These are phyloP conservation scores for Pollenia amentaria DNA, from an alignment of 2,888 invertebrate species.

Conservation along the genomic window DNA sequence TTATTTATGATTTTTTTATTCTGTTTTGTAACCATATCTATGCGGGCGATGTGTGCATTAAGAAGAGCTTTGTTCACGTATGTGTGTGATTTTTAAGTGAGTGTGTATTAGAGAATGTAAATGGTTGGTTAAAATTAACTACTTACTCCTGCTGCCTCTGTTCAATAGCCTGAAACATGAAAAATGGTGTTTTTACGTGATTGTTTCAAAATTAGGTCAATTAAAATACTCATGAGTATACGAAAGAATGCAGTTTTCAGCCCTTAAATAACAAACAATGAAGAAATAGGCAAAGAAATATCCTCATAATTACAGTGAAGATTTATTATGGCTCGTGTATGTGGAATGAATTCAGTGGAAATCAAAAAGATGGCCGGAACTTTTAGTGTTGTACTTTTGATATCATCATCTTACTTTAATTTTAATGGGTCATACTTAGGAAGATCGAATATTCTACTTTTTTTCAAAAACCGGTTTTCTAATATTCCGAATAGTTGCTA, in stretches of 20 bases:
- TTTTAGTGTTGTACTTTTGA: too few relatives aligned
- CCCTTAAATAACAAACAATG: background rate
- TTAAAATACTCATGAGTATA: conserved; percentile 15
- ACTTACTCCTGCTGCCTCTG: background rate
- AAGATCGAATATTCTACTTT: too few relatives aligned
- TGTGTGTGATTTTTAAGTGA: background rate
- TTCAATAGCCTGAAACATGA: conserved; percentile 13
- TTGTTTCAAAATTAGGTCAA: conserved; percentile 60
- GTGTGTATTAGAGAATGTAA: background rate
- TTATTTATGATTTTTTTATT: conserved; percentile 19
- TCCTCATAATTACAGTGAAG: background rate
- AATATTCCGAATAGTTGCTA: too few relatives aligned
- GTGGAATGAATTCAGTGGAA: too few relatives aligned
- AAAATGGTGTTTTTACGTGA: conserved; percentile 57
- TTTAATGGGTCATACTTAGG: too few relatives aligned
- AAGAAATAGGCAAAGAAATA: background rate
- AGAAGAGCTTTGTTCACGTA: background rate
- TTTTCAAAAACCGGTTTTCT: too few relatives aligned
- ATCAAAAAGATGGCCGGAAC: too few relatives aligned
- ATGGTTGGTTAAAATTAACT: background rate
- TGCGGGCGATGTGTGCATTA: background rate
- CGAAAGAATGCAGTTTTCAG: background rate
- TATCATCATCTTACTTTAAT: too few relatives aligned
- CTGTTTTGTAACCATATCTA: conserved; percentile 17
- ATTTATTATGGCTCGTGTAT: background rate